Percentiles rank a stretch among this genome's conserved stretches.
phyloP scores from a whole-genome alignment of 1,140 invertebrate genomes.

The Coptotermes formosanus region DNA sequence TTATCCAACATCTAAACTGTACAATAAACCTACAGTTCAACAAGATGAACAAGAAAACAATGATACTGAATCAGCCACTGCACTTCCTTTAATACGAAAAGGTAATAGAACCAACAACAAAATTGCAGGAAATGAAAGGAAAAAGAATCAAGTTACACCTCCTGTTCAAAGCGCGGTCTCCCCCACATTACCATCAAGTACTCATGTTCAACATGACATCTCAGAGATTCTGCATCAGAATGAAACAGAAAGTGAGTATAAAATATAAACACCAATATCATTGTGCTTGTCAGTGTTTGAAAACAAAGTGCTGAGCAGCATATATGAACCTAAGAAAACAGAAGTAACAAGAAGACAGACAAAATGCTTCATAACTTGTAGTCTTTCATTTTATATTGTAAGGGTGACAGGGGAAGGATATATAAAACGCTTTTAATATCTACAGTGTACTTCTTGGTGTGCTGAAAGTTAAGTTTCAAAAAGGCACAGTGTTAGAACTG shows the following conservation, averaged over 20 bases:
- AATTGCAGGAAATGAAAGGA: background rate
- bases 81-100: background rate
- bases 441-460: no score
- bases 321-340: no score
- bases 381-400: no score
- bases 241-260: background rate
- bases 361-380: no score
- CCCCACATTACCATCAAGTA: background rate
- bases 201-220: background rate
- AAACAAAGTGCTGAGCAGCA: no score
- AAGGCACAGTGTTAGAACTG: no score
- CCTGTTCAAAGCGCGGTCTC: background rate
- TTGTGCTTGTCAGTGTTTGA: no score
- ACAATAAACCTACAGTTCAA: background rate
- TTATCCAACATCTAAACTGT: background rate
- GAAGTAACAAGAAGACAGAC: no score
- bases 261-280: background rate
- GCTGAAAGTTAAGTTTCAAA: no score
- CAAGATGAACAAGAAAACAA: background rate
- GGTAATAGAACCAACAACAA: background rate
- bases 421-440: no score
- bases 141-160: background rate
- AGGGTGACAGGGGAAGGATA: no score
- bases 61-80: background rate
- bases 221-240: background rate